Percentiles rank a stretch among this genome's conserved stretches.
phyloP scores from a whole-genome alignment of 2,113 vertebrate species.

The Galeopterus variegatus region DNA sequence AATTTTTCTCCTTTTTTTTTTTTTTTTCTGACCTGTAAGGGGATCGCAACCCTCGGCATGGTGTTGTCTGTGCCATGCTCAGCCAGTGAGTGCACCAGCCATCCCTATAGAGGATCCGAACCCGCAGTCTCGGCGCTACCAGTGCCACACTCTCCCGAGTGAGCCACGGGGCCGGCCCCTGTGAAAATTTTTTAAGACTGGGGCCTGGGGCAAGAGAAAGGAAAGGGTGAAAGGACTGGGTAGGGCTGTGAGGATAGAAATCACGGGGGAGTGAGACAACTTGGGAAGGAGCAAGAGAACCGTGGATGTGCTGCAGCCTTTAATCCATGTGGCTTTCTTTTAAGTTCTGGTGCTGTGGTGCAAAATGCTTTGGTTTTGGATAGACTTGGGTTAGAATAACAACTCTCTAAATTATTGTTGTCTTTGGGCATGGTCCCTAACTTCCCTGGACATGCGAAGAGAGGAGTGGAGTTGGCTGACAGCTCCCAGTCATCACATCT shows the following conservation, averaged over 20 bases:
- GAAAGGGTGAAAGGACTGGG: neutral
- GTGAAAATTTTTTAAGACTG: neutral
- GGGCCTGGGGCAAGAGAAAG: neutral
- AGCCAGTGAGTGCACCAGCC: too few species aligned
- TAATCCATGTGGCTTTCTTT: neutral
- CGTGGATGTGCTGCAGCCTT: neutral
- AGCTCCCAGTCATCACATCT: neutral
- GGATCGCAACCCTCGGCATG: too few species aligned
- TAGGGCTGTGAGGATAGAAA: neutral
- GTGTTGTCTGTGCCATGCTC: too few species aligned
- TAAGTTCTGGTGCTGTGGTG: neutral
- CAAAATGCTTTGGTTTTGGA: neutral
- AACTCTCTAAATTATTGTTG: too few species aligned
- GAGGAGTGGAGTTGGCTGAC: neutral
- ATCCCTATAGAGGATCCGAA: too few species aligned
- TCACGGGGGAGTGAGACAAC: fast-evolving
- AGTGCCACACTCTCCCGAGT: too few species aligned
- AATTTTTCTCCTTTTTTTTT: too few species aligned
- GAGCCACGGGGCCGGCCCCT: too few species aligned
- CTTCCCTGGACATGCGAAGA: neutral
- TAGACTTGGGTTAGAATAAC: neutral
- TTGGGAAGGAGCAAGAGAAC: neutral
- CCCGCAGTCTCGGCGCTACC: too few species aligned
- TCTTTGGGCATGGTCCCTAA: neutral
- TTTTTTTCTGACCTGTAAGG: too few species aligned